Evolutionary conservation across 2,113 vertebrate genomes (phyloP).

Genomic region (Lynx canadensis): DNA sequence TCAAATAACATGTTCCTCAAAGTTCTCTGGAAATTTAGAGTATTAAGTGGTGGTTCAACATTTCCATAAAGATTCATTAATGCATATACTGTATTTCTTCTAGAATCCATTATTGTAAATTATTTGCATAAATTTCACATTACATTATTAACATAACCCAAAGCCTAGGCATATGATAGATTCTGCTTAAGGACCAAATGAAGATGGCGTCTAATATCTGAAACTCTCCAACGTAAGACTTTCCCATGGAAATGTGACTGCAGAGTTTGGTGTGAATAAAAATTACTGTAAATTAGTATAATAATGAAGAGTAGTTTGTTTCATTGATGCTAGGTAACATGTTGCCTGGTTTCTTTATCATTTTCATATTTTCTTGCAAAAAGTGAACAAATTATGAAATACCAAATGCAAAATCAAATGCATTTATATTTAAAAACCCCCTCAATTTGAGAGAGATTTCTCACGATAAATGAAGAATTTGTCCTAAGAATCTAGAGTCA

Average conservation of each 20-base stretch:
- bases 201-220: not conserved
- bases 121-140: not conserved
- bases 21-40: not conserved
- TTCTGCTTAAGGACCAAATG: not conserved
- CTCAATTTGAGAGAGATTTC: not conserved
- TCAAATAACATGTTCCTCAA: not conserved
- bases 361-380: not conserved
- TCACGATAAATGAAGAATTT: not conserved
- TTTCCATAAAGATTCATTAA: not conserved
- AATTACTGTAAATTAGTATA: not conserved
- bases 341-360: not conserved
- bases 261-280: not conserved
- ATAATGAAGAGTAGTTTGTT: not conserved
- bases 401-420: not conserved
- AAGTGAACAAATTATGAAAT: constrained; percentile 1
- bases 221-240: not conserved
- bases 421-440: not conserved
- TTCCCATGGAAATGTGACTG: not conserved
- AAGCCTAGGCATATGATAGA: not conserved
- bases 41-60: not conserved
- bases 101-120: not conserved
- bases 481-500: not conserved
- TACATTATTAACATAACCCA: not conserved
- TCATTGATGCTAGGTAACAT: not conserved
- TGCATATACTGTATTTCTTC: not conserved